Percentiles rank a stretch among this genome's conserved stretches.
phyloP scores from a whole-genome alignment of 2,797 vertebrate species.

The Lutjanus argentimaculatus region DNA sequence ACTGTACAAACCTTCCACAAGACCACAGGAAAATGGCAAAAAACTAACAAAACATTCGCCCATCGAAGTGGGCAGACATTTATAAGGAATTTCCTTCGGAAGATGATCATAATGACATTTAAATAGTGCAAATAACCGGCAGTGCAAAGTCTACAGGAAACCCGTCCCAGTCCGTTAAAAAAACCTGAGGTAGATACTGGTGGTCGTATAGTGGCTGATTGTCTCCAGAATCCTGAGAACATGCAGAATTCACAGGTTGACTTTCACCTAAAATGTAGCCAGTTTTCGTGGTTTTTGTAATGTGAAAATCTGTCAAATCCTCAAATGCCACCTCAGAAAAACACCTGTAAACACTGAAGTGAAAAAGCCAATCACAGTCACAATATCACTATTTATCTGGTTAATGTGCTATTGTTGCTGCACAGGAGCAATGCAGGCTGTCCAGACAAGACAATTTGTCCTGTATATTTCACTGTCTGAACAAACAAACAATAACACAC shows the following conservation, averaged over 20 bases:
- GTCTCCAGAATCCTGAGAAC: slow-evolving; percentile 21
- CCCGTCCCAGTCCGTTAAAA: slow-evolving; percentile 3
- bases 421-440: no score
- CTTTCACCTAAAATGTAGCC: background rate
- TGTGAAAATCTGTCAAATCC: background rate
- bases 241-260: background rate
- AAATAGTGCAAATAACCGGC: slow-evolving; percentile 80
- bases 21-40: slow-evolving; percentile 36
- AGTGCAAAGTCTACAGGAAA: slow-evolving; percentile 67
- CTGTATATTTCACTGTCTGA: slow-evolving; percentile 28
- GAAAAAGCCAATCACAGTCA: background rate
- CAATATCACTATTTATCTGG: background rate
- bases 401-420: background rate
- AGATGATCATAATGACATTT: slow-evolving; percentile 37
- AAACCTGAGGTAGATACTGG: slow-evolving; percentile 51
- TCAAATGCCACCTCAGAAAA: slow-evolving; percentile 3
- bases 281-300: background rate
- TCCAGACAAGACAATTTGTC: background rate
- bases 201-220: slow-evolving; percentile 19
- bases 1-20: slow-evolving; percentile 51
- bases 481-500: slow-evolving; percentile 16
- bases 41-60: slow-evolving; percentile 59
- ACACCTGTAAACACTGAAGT: background rate
- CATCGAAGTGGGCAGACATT: slow-evolving; percentile 46
- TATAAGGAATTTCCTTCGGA: slow-evolving; percentile 32